Conservation (phyloP, 2,888 invertebrate genomes). For the Phlogophora meticulosa region DNA sequence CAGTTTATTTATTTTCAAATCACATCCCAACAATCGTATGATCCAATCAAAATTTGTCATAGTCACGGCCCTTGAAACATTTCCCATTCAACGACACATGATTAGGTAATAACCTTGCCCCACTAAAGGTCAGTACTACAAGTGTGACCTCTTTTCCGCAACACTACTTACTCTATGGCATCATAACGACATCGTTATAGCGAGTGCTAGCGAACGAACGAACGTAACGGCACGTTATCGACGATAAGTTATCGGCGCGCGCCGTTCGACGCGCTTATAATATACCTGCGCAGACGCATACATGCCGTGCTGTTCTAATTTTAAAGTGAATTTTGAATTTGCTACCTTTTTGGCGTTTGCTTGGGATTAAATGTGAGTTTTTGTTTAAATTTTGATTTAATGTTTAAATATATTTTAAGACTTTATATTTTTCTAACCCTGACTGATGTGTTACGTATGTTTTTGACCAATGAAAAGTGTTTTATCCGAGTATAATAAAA, state of each 20-base stretch:
- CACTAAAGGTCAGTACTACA: background rate
- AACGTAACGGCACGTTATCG: constrained; percentile 75
- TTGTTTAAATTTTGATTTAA: background rate
- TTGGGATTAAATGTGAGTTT: constrained; percentile 36
- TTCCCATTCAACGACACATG: background rate
- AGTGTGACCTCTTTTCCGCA: constrained; percentile 1
- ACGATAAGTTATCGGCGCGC: constrained; percentile 71
- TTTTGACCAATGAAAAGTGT: no score
- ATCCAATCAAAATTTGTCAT: no score
- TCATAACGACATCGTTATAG: constrained; percentile 67
- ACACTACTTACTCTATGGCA: constrained; percentile 62
- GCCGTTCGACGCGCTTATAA: constrained; percentile 59
- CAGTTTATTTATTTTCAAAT: no score
- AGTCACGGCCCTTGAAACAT: background rate
- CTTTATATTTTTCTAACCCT: background rate
- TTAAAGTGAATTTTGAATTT: constrained; percentile 41
- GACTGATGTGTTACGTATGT: no score
- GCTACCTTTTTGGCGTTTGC: constrained; percentile 11
- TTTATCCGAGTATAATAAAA: background rate
- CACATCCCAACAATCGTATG: no score
- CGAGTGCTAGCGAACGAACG: constrained; percentile 63
- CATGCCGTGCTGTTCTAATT: constrained; percentile 58
- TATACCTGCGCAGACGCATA: constrained; percentile 53
- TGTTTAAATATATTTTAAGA: background rate
- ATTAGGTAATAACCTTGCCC: constrained; percentile 27